Conservation (phyloP, 1,140 invertebrate species). For the Aphis craccivora region DNA sequence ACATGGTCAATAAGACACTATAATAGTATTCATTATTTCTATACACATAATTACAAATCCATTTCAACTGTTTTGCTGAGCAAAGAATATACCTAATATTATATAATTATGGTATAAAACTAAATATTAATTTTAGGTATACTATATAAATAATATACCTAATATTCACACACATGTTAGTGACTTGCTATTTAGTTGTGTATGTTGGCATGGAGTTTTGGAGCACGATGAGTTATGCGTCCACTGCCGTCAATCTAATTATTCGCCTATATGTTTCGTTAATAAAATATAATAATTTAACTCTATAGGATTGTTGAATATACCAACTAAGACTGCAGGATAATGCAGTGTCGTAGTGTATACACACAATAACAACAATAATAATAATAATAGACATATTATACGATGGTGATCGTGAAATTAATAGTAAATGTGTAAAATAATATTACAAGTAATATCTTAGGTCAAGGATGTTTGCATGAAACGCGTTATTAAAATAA, state of each 20-base stretch:
- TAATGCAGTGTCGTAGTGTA: neutral
- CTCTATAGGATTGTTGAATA: no score
- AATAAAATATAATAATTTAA: neutral
- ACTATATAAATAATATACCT: no score
- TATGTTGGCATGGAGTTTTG: neutral
- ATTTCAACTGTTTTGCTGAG: neutral
- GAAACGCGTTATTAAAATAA: neutral
- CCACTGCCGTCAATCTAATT: neutral
- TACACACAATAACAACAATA: neutral
- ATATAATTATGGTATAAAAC: no score
- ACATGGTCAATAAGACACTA: neutral
- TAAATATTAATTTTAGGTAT: no score
- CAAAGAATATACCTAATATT: no score
- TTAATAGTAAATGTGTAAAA: neutral
- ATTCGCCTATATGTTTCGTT: neutral
- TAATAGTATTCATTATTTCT: no score
- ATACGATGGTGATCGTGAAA: neutral
- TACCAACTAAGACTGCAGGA: no score
- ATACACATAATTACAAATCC: neutral
- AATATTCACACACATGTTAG: neutral
- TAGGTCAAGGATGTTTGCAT: neutral
- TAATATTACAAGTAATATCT: neutral
- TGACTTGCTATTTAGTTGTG: neutral
- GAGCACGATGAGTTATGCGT: neutral
- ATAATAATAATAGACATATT: neutral